Base-by-base conservation (phyloP, 1,140 invertebrate species). In the Zaprionus nigranus region DNA sequence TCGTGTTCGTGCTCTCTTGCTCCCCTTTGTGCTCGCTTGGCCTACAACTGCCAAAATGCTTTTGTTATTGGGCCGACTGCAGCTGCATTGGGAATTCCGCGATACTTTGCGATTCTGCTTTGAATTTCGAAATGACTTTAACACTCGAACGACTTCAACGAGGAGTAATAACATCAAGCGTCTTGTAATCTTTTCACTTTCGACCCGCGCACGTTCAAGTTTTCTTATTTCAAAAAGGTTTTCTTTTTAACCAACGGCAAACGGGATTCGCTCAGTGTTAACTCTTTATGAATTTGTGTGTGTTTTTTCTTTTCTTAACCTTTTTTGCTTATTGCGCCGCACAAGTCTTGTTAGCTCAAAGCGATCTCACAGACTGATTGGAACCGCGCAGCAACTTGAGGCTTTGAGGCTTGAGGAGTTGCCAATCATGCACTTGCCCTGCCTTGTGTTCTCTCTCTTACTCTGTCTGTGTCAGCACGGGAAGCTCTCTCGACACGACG, bases 321-420 rank as follows among this genome's bases (percentile, higher is more conserved):
- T 30, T 53, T 13, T 73, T 64, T 51, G 5, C 2, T 40, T 77
- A 65, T 51, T 26, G 49, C 65, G 75, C 75, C 13, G 36, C 63
- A 46, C 69, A 75, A 64, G 76, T 46, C 75, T 61, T 81, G 58
- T 70, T 24, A 34, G 78, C 75, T 84, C 38, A 71, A 70, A 72
- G 85, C 81, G 71, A 82, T 67, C 78, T 68, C 78, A 82, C 78
- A 75, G 81, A 88, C 84, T 85, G 82, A 73, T 53, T 80, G 67
- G 38, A 64, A 49, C 26, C 56, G 53, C 7, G 7, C 5, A 34
- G 46, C 53, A n/a, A 40, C 59, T 17, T 54, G 60, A 13, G 3
- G 46, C 46, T 51, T 51, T 43, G 46, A 36, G 9, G 17, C 62
- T 58, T 75, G 64, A 36, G 54, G 38, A 61, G 54, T 69, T 74